A percentile compares a stretch with the other conserved stretches of the same genome.
Evolutionary conservation across 2,888 invertebrate species (phyloP).

Genomic region (Trachelus iudaicus): DNA sequence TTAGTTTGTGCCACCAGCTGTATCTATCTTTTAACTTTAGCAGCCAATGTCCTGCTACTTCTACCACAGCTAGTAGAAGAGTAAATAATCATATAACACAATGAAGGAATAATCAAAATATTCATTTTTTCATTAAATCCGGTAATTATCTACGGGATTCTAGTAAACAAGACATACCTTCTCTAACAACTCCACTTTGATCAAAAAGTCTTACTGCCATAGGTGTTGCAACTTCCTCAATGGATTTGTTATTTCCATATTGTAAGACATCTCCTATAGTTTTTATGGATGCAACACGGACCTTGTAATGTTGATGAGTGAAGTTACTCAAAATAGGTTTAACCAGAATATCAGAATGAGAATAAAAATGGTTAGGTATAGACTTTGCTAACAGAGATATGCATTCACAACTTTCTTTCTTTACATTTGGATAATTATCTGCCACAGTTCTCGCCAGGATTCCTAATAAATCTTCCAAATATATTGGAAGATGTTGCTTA

Average conservation of each 20-base stretch:
- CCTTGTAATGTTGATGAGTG: slow-evolving; percentile 85
- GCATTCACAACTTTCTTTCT: slow-evolving; percentile 80
- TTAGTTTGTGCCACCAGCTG: slow-evolving; percentile 86
- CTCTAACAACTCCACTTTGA: slow-evolving; percentile 80
- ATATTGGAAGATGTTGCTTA: slow-evolving; percentile 72
- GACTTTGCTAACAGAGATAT: slow-evolving; percentile 74
- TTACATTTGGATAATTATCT: slow-evolving; percentile 85
- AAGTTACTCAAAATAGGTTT: slow-evolving; percentile 80
- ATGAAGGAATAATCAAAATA: not conserved
- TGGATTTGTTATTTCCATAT: slow-evolving; percentile 74
- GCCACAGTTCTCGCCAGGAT: slow-evolving; percentile 78
- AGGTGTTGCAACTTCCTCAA: slow-evolving; percentile 80
- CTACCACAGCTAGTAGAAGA: slow-evolving; percentile 72
- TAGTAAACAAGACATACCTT: slow-evolving; percentile 41
- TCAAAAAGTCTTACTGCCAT: slow-evolving; percentile 91
- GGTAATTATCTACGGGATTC: not conserved
- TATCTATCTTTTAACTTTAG: slow-evolving; percentile 85
- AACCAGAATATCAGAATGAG: slow-evolving; percentile 78
- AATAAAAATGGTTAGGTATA: slow-evolving; percentile 78
- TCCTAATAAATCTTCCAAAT: slow-evolving; percentile 79
- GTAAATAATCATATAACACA: not conserved
- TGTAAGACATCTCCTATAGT: slow-evolving; percentile 77
- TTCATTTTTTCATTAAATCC: not conserved
- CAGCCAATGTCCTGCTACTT: slow-evolving; percentile 83
- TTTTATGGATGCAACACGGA: slow-evolving; percentile 79